Evolutionary conservation across 2,797 vertebrate species (phyloP).

Genomic region (Smutsia gigantea): DNA sequence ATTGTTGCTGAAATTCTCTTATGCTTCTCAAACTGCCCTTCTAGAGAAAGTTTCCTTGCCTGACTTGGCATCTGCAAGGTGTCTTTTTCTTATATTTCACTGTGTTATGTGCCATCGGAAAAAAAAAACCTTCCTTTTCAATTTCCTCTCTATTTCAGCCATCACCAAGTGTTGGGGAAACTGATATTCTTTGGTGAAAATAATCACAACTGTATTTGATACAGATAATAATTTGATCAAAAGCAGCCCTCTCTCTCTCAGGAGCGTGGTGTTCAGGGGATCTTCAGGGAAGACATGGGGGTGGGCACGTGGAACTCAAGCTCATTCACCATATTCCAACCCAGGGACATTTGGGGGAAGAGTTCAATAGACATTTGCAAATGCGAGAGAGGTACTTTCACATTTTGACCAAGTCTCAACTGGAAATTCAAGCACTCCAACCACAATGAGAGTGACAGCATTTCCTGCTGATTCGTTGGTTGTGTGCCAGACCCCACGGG

Average conservation of each 20-base stretch:
- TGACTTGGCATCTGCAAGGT: not conserved
- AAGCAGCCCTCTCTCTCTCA: not conserved
- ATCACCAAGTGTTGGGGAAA: conserved; percentile 34
- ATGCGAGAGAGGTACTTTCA: not conserved
- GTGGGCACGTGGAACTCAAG: fast-evolving
- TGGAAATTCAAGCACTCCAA: not conserved
- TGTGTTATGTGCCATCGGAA: not conserved
- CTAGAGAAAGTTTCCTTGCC: not conserved
- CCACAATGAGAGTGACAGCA: fast-evolving
- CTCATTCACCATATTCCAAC: not conserved
- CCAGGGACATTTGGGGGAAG: not conserved
- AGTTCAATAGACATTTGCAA: not conserved
- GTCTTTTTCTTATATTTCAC: conserved; percentile 15
- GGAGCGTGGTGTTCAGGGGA: not conserved
- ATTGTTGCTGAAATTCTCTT: not conserved
- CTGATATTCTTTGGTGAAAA: conserved; percentile 51
- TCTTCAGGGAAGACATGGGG: not conserved
- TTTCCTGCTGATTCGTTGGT: not conserved
- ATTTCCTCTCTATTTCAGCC: conserved; percentile 27
- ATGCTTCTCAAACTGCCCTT: not conserved
- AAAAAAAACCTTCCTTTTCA: conserved; percentile 53
- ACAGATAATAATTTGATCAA: conserved; percentile 34
- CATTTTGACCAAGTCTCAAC: not conserved
- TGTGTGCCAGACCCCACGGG: fast-evolving
- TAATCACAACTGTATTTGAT: conserved; percentile 37